These are phyloP conservation scores for Aphelinus certus DNA, from an alignment of 1,140 invertebrate species.

Conservation along the genomic window DNA sequence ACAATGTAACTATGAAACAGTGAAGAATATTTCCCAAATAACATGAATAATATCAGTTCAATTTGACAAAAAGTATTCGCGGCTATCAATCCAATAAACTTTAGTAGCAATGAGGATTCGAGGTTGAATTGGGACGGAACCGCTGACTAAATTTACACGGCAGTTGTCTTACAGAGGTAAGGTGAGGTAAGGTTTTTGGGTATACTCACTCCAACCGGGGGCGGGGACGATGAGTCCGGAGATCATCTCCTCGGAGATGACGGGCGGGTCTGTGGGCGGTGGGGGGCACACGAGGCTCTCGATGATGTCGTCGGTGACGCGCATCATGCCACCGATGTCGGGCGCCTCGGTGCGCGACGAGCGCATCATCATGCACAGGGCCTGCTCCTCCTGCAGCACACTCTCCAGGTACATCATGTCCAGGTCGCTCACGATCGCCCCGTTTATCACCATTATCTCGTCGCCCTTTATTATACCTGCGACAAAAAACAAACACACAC, in stretches of 20 bases:
- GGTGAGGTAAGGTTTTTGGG: background rate
- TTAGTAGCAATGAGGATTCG: no score
- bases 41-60: no score
- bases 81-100: no score
- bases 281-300: slow-evolving; percentile 95
- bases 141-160: no score
- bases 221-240: slow-evolving; percentile 95
- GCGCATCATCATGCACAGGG: slow-evolving; percentile 97
- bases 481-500: slow-evolving; percentile 39
- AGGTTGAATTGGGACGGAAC: no score
- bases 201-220: slow-evolving; percentile 86
- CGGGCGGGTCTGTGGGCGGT: slow-evolving; percentile 89
- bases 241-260: slow-evolving; percentile 95
- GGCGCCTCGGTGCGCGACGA: slow-evolving; percentile 95
- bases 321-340: slow-evolving; percentile 83
- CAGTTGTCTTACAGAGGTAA: background rate
- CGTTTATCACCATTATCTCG: slow-evolving; percentile 98
- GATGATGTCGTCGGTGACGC: slow-evolving; percentile 91
- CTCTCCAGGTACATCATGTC: slow-evolving; percentile 99
- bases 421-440: slow-evolving; percentile 95
- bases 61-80: no score
- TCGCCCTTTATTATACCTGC: slow-evolving; percentile 95
- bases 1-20: no score
- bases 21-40: no score
- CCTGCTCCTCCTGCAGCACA: slow-evolving; percentile 93